Evolutionary conservation across 2,113 vertebrate genomes (phyloP).

Genomic region (Okapia johnstoni): DNA sequence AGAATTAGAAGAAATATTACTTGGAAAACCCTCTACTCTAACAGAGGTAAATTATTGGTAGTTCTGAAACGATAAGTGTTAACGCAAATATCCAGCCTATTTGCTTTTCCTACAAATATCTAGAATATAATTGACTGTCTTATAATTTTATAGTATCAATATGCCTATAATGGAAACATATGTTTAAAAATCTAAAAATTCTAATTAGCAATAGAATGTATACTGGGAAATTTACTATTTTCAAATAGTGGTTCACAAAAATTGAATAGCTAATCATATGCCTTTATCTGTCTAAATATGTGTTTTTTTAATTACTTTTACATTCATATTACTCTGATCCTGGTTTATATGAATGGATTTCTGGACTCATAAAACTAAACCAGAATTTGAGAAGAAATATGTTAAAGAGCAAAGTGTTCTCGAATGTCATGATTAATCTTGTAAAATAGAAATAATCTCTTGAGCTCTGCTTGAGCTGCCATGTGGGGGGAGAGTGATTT

Average conservation of each 20-base stretch:
- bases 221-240: background rate
- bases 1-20: background rate
- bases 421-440: background rate
- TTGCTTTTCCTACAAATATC: background rate
- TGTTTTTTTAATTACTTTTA: background rate
- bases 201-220: background rate
- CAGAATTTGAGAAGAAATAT: background rate
- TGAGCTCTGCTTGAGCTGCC: background rate
- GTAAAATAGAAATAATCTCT: background rate
- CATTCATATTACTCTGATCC: background rate
- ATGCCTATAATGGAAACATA: background rate
- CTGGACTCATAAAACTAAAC: background rate
- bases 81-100: background rate
- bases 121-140: background rate
- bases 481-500: background rate
- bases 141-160: background rate
- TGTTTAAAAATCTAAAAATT: background rate
- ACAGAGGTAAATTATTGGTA: background rate
- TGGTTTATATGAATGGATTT: background rate
- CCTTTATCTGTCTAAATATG: background rate
- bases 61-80: background rate
- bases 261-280: background rate
- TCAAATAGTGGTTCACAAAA: background rate
- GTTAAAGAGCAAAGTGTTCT: background rate
- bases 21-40: background rate